These are phyloP conservation scores for Odontocerum albicorne DNA, from an alignment of 2,888 invertebrate species.

Conservation along the genomic window DNA sequence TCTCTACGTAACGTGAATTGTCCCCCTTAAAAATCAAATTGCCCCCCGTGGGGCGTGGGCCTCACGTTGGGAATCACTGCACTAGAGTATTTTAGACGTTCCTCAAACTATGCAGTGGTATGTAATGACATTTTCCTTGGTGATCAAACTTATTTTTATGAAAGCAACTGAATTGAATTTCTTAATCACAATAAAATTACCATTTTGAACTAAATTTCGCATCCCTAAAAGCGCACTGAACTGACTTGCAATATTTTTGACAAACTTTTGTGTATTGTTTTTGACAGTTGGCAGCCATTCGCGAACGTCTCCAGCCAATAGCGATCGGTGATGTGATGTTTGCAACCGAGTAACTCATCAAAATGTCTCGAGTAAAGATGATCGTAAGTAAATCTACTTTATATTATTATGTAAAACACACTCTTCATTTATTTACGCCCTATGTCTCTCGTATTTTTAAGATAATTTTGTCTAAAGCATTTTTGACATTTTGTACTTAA, in stretches of 20 bases:
- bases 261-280: conserved; percentile 20
- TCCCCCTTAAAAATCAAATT: no score
- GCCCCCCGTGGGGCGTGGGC: no score
- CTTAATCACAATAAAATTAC: no score
- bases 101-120: no score
- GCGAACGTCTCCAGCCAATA: neutral
- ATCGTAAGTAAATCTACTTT: conserved; percentile 44
- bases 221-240: neutral
- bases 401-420: neutral
- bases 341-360: conserved; percentile 39
- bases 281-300: conserved; percentile 24
- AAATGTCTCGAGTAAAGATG: conserved; percentile 54
- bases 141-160: no score
- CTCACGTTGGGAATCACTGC: no score
- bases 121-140: no score
- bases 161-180: no score
- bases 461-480: conserved; percentile 25
- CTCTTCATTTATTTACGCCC: neutral
- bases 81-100: no score
- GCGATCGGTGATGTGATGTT: conserved; percentile 24
- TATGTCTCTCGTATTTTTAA: conserved; percentile 24
- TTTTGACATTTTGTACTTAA: conserved; percentile 4
- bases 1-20: no score
- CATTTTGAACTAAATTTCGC: no score
- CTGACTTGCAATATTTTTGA: conserved; percentile 27